phyloP scores from a whole-genome alignment of 92 coral and sea anemone species.

The Ricordea florida region DNA sequence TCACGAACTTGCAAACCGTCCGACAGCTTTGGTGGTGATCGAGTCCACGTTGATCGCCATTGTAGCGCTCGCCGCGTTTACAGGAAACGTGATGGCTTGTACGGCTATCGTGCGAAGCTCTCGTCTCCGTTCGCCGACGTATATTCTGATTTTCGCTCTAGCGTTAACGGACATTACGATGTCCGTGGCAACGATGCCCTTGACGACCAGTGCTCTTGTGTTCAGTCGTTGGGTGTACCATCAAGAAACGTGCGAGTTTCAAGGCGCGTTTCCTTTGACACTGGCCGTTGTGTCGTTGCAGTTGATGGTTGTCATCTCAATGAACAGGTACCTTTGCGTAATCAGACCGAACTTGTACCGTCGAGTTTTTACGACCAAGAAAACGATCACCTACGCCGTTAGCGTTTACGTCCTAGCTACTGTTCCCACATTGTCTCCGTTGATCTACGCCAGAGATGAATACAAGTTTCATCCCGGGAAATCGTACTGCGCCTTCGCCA shows the following conservation, averaged over 20 bases:
- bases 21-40: background rate
- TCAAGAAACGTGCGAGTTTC: background rate
- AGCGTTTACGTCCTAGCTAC: background rate
- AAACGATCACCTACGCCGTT: slow-evolving; percentile 3
- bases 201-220: background rate
- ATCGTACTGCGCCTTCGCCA: slow-evolving; percentile 16
- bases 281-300: background rate
- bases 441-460: slow-evolving; percentile 1
- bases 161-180: slow-evolving; percentile 2
- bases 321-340: slow-evolving; percentile 8
- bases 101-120: background rate
- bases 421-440: background rate
- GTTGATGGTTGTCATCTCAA: background rate
- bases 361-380: background rate
- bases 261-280: slow-evolving; percentile 11
- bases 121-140: slow-evolving; percentile 8
- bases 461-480: slow-evolving; percentile 21
- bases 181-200: slow-evolving; percentile 6
- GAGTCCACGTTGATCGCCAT: background rate
- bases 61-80: background rate
- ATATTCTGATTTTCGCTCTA: background rate
- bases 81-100: slow-evolving; percentile 4
- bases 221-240: slow-evolving; percentile 11
- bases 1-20: background rate
- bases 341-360: slow-evolving; percentile 1